Conservation (phyloP, 2,888 invertebrate species). For the Andrena bucephala region DNA sequence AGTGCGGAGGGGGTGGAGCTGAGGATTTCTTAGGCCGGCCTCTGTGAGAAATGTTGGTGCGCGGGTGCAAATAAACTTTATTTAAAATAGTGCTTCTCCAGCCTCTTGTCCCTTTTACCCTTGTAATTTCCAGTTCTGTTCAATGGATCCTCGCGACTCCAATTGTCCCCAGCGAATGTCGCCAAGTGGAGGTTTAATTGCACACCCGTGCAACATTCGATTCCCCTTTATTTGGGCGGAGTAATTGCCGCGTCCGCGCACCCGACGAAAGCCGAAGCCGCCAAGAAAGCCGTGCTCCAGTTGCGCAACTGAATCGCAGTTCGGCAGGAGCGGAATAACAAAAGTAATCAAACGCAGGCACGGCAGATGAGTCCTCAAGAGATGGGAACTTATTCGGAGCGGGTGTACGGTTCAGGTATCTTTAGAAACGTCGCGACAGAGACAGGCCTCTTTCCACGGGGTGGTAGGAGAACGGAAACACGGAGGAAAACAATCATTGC, state of each 20-base stretch:
- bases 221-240: neutral
- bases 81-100: slow-evolving; percentile 22
- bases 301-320: slow-evolving; percentile 24
- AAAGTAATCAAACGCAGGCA: slow-evolving; percentile 30
- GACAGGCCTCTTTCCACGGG: neutral
- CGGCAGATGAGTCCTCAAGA: slow-evolving; percentile 10
- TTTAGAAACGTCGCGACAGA: slow-evolving; percentile 18
- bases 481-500: slow-evolving; percentile 7
- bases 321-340: slow-evolving; percentile 12
- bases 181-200: slow-evolving; percentile 16
- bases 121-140: neutral
- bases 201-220: slow-evolving; percentile 5
- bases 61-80: slow-evolving; percentile 46
- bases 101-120: neutral
- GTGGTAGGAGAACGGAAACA: neutral
- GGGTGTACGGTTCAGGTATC: slow-evolving; percentile 12
- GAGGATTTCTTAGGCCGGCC: neutral
- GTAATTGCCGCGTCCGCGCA: neutral
- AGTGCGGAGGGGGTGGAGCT: neutral
- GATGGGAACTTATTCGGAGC: slow-evolving; percentile 26
- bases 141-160: neutral
- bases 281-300: slow-evolving; percentile 14
- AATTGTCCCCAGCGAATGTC: neutral
- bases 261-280: neutral
- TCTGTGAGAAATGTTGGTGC: neutral